These are phyloP conservation scores for Damaliscus lunatus DNA, from an alignment of 2,113 vertebrate species.

Conservation along the genomic window DNA sequence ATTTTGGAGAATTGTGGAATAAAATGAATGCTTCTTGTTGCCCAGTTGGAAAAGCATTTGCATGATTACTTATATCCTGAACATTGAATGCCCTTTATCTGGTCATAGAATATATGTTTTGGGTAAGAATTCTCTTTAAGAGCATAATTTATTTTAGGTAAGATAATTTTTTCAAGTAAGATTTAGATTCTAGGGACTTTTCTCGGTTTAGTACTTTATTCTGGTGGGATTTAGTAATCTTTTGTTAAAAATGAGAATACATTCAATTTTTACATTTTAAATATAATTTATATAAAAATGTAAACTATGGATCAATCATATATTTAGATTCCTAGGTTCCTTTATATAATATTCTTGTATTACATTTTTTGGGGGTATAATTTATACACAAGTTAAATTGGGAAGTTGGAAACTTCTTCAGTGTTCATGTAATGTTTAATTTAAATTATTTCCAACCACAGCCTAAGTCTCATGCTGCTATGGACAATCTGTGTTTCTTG, in stretches of 20 bases:
- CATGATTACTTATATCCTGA: conserved; percentile 38
- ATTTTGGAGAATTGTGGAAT: conserved; percentile 68
- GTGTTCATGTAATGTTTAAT: conserved; percentile 64
- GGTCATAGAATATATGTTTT: not conserved
- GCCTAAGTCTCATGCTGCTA: conserved; percentile 71
- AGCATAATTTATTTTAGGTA: conserved; percentile 48
- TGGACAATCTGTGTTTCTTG: conserved; percentile 79
- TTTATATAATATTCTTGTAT: conserved; percentile 62
- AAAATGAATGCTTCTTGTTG: conserved; percentile 61
- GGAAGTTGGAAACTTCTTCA: conserved; percentile 70
- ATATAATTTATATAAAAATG: conserved; percentile 48
- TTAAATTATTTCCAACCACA: conserved; percentile 72
- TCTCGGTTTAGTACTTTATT: conserved; percentile 41
- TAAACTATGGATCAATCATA: conserved; percentile 41
- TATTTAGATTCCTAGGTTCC: conserved; percentile 62
- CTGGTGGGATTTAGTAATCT: conserved; percentile 28
- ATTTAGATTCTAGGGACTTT: conserved; percentile 40
- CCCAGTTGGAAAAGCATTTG: conserved; percentile 51
- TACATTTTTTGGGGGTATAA: conserved; percentile 61
- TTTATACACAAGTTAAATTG: conserved; percentile 77
- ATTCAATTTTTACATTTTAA: conserved; percentile 55
- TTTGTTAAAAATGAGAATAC: conserved; percentile 64
- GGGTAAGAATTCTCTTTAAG: conserved; percentile 40
- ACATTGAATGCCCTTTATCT: conserved; percentile 38
- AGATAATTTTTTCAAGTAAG: conserved; percentile 23